Evolutionary conservation across 2,888 invertebrate genomes (phyloP).

Genomic region (Nomada goodeniana): DNA sequence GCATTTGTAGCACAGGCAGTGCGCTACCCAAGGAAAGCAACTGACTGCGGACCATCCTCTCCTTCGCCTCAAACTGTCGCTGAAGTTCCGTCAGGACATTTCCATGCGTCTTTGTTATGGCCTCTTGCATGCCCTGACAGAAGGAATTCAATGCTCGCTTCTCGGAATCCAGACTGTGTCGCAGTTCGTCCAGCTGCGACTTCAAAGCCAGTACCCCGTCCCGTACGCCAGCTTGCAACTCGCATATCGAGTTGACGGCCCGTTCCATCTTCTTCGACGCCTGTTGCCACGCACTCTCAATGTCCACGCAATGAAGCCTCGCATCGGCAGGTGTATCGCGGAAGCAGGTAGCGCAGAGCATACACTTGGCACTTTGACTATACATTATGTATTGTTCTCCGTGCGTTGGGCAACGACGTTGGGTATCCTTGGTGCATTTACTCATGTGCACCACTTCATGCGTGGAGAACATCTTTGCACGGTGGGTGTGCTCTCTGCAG

Average conservation of each 20-base stretch:
- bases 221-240: conserved; percentile 88
- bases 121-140: conserved; percentile 89
- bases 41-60: conserved; percentile 86
- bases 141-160: conserved; percentile 88
- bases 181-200: conserved; percentile 88
- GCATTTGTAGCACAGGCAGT: conserved; percentile 89
- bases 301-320: conserved; percentile 89
- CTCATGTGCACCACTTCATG: conserved; percentile 91
- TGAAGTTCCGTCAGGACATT: conserved; percentile 89
- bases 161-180: conserved; percentile 88
- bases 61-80: conserved; percentile 87
- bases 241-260: conserved; percentile 85
- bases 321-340: conserved; percentile 89
- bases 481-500: conserved; percentile 90
- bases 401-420: conserved; percentile 89
- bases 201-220: conserved; percentile 89
- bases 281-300: conserved; percentile 90
- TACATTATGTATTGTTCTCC: conserved; percentile 91
- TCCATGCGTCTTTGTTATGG: conserved; percentile 88
- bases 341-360: conserved; percentile 91
- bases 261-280: conserved; percentile 89
- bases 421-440: conserved; percentile 89
- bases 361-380: conserved; percentile 88
- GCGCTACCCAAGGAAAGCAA: conserved; percentile 87
- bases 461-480: conserved; percentile 91